Evolutionary conservation across 2,113 vertebrate species (phyloP).

Genomic region (Hydrochoerus hydrochaeris): DNA sequence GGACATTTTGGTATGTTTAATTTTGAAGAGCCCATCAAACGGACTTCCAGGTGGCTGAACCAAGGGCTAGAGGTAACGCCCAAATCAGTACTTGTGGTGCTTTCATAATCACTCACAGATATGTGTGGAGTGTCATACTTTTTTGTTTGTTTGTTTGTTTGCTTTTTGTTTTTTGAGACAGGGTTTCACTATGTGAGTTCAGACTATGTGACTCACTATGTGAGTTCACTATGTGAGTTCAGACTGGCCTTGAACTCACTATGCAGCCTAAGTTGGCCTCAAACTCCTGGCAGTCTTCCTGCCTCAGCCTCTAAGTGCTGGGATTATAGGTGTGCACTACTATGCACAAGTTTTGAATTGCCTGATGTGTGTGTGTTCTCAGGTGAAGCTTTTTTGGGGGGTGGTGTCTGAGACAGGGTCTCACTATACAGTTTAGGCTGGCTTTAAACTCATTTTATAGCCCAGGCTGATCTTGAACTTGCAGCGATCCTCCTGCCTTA

Average conservation of each 20-base stretch:
- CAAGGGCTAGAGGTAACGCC: background rate
- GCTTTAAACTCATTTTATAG: too few relatives aligned
- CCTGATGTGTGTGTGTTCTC: background rate
- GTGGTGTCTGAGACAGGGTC: too few relatives aligned
- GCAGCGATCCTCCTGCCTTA: too few relatives aligned
- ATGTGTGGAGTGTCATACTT: background rate
- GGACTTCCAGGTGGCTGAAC: background rate
- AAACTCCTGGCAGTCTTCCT: background rate
- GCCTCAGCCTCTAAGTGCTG: background rate
- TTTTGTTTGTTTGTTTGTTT: background rate
- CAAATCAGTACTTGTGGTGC: background rate
- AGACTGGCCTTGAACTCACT: background rate
- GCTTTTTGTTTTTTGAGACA: background rate
- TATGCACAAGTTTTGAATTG: background rate
- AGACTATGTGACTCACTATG: too few relatives aligned
- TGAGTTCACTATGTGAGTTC: background rate
- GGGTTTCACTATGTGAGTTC: background rate
- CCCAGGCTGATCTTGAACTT: too few relatives aligned
- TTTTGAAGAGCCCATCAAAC: background rate
- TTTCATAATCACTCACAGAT: slow-evolving; percentile 5
- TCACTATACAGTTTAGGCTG: too few relatives aligned
- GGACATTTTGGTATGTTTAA: background rate
- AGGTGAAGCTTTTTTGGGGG: too few relatives aligned
- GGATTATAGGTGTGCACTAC: background rate
- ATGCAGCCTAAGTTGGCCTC: background rate